Base-by-base conservation (phyloP, 2,888 invertebrate species). In the Diloba caeruleocephala region DNA sequence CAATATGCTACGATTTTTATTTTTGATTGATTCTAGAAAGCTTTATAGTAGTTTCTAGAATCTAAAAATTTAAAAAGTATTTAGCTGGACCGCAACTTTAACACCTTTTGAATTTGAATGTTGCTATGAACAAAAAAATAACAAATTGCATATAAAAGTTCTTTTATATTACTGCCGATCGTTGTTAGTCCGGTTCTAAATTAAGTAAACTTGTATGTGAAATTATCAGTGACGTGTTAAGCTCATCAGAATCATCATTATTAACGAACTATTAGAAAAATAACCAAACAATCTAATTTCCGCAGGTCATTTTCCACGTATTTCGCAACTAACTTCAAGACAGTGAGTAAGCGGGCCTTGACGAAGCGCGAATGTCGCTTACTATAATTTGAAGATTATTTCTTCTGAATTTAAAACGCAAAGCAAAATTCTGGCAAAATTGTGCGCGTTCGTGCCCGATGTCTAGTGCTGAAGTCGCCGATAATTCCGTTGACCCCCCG, bases 381-480 rank as follows among this genome's bases (percentile, higher is more conserved):
- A 87, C 79, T 74, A 86, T 78, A 80, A 85, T 81, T 84, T 90
- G 84, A 91, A 90, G 87, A 88, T 75, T 83, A 84, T 88, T 90
- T 90, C 86, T 89, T 89, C 85, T 90, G 79, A 82, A 78, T 82
- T 82, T 83, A 82, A 87, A 81, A 90, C 82, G 85, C 88, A 84
- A 90, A 91, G 82, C 91, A 89, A 92, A 90, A 92, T 92, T 92
- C 87, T 87, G 88, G 85, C 90, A 89, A 89, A 92, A 92, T 94
- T 93, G 93, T 92, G 93, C 93, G 94, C 94, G 94, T 95, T 94
- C 94, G 95, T 95, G 96, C 96, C 97, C 96, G 96, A 97, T 97
- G 97, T 97, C 97, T 96, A 97, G 97, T 96, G 96, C 96, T 96
- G 97, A 96, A 96, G 96, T 96, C 95, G 95, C 96, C 95, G 97